phyloP scores from a whole-genome alignment of 1,140 invertebrate genomes.

The Zaprionus gabonicus region DNA sequence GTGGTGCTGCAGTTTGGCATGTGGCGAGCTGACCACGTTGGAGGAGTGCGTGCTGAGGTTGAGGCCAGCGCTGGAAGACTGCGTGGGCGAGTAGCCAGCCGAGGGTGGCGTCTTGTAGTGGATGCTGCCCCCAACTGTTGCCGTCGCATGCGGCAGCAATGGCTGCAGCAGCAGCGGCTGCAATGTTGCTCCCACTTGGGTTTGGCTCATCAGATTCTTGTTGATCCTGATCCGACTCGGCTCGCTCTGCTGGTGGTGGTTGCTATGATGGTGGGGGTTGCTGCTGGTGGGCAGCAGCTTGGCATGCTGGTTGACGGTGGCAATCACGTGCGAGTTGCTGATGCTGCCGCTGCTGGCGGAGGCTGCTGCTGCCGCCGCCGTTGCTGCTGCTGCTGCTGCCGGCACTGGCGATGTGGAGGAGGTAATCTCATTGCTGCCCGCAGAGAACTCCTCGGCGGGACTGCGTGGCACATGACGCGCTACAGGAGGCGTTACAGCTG shows the following conservation, averaged over 20 bases:
- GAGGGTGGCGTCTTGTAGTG: slow-evolving; percentile 57
- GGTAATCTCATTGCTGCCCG: slow-evolving; percentile 86
- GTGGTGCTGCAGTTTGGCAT: slow-evolving; percentile 40
- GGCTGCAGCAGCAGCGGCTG: slow-evolving; percentile 38
- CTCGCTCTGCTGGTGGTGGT: slow-evolving; percentile 50
- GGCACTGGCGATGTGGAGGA: slow-evolving; percentile 86
- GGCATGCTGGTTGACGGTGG: slow-evolving; percentile 81
- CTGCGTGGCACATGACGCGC: slow-evolving; percentile 71
- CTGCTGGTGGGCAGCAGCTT: slow-evolving; percentile 73
- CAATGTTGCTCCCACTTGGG: slow-evolving; percentile 29
- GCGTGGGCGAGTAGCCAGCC: slow-evolving; percentile 68
- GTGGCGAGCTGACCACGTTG: slow-evolving; percentile 68
- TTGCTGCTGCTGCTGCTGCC: slow-evolving; percentile 67
- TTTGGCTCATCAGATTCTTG: slow-evolving; percentile 76
- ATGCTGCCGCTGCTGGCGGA: slow-evolving; percentile 20
- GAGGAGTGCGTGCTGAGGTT: slow-evolving; percentile 77
- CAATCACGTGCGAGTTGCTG: slow-evolving; percentile 51
- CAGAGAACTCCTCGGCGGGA: slow-evolving; percentile 79
- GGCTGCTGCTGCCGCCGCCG: slow-evolving; percentile 48
- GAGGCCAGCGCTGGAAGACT: slow-evolving; percentile 79
- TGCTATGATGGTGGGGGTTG: slow-evolving; percentile 25
- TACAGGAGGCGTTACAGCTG: slow-evolving; percentile 20
- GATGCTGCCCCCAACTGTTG: slow-evolving; percentile 6
- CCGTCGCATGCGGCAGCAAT: slow-evolving; percentile 32
- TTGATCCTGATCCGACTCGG: slow-evolving; percentile 81